These are phyloP conservation scores for Pelagia noctiluca DNA, from an alignment of 30 jellyfish, hydroid and myxozoan species.

Conservation along the genomic window DNA sequence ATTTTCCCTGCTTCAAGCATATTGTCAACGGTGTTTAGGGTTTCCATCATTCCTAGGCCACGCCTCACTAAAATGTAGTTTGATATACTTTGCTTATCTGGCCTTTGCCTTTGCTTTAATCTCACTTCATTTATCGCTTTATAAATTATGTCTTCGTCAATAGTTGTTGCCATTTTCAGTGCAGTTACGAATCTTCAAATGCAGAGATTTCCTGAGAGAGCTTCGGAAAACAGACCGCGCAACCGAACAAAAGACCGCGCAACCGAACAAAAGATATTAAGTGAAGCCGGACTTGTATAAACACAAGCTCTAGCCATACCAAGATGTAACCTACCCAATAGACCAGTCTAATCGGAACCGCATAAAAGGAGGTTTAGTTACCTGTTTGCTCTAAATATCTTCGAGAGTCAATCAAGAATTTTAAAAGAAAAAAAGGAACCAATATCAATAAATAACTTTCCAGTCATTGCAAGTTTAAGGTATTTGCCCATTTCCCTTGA, in stretches of 20 bases:
- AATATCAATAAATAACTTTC: not conserved
- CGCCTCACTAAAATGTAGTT: not conserved
- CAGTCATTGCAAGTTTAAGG: not conserved
- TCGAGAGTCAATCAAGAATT: no score
- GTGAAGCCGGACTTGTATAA: no score
- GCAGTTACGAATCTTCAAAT: not conserved
- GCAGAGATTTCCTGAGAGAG: no score
- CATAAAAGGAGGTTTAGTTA: no score
- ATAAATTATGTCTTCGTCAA: slow-evolving; percentile 4
- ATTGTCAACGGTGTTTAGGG: slow-evolving; percentile 14
- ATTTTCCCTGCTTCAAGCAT: slow-evolving; percentile 29
- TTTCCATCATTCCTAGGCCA: slow-evolving; percentile 29
- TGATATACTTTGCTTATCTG: not conserved
- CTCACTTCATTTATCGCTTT: not conserved
- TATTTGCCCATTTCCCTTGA: no score
- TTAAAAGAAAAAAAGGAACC: not conserved
- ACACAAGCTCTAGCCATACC: no score
- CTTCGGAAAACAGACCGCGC: no score
- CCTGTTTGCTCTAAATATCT: no score
- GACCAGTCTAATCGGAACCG: no score
- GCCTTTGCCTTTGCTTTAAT: not conserved
- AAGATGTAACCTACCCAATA: no score
- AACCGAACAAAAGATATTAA: no score
- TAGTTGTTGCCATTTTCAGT: slow-evolving; percentile 9
- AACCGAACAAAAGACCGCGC: no score